These are phyloP conservation scores for Chunga burmeisteri DNA, from an alignment of 2,113 vertebrate genomes.

Conservation along the genomic window DNA sequence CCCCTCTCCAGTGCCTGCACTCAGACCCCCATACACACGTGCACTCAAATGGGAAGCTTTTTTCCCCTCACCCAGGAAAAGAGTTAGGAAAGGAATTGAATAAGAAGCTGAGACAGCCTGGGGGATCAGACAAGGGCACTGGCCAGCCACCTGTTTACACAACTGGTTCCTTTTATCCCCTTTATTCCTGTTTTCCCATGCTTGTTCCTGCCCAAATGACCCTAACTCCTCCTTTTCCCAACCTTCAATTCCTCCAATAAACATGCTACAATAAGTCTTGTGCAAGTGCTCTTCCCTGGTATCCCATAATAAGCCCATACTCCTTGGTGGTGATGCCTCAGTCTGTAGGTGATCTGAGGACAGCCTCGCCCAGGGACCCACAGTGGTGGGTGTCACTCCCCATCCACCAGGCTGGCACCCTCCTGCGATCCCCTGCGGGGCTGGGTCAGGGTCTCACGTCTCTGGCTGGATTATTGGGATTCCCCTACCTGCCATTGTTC, in stretches of 20 bases:
- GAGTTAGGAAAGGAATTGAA: neutral
- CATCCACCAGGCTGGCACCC: fast-evolving
- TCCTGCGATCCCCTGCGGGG: fast-evolving
- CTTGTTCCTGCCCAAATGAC: neutral
- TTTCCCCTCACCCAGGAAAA: neutral
- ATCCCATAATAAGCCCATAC: neutral
- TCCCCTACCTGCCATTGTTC: neutral
- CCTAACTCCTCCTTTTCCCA: neutral
- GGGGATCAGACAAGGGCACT: neutral
- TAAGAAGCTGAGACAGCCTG: neutral
- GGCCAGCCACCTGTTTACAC: neutral
- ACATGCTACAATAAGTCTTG: neutral
- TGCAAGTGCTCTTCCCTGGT: neutral
- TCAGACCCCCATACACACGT: neutral
- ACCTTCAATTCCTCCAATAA: neutral
- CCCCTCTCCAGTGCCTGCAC: neutral
- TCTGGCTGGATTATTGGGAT: neutral
- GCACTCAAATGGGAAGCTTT: neutral
- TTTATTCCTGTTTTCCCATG: neutral
- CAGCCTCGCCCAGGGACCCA: neutral
- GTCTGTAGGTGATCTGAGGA: neutral
- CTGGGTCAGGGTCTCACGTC: fast-evolving
- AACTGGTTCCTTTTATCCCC: neutral
- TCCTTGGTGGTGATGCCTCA: neutral
- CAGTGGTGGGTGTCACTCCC: neutral